Percentiles rank a stretch among this genome's conserved stretches.
These are phyloP conservation scores for Patella vulgata DNA, from an alignment of 1,140 invertebrate genomes.

Conservation along the genomic window DNA sequence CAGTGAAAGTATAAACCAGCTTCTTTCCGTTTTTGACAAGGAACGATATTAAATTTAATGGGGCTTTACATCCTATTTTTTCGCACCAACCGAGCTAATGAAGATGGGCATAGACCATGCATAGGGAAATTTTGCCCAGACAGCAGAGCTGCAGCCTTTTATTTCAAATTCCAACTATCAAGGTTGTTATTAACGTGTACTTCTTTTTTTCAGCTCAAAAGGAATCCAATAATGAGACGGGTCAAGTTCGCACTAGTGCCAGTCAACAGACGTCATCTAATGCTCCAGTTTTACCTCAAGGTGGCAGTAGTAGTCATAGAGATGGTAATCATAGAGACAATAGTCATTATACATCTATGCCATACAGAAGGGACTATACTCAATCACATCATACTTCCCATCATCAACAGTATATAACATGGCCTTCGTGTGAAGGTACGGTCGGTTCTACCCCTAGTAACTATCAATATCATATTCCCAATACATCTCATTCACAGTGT, in stretches of 20 bases:
- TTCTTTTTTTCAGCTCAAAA: too few species aligned
- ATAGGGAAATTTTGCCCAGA: too few species aligned
- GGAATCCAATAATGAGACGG: not conserved
- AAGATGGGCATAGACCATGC: too few species aligned
- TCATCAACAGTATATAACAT: constrained; percentile 18
- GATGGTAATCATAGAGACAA: constrained; percentile 4
- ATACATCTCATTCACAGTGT: not conserved
- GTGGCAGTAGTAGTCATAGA: not conserved
- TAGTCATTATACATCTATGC: constrained; percentile 3
- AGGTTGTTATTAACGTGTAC: too few species aligned
- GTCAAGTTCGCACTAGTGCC: not conserved
- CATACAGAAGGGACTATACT: not conserved
- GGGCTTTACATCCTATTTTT: too few species aligned
- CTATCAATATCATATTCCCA: not conserved
- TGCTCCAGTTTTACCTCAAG: not conserved
- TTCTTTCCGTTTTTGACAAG: too few species aligned
- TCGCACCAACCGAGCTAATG: too few species aligned
- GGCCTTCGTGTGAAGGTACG: constrained; percentile 47
- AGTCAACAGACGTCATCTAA: not conserved
- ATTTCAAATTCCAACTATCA: too few species aligned
- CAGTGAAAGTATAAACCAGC: too few species aligned
- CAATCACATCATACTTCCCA: not conserved
- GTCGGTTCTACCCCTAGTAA: constrained; percentile 30
- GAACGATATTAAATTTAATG: too few species aligned
- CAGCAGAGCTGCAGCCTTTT: too few species aligned